These are phyloP conservation scores for Gortyna flavago DNA, from an alignment of 2,888 invertebrate species.

Conservation along the genomic window DNA sequence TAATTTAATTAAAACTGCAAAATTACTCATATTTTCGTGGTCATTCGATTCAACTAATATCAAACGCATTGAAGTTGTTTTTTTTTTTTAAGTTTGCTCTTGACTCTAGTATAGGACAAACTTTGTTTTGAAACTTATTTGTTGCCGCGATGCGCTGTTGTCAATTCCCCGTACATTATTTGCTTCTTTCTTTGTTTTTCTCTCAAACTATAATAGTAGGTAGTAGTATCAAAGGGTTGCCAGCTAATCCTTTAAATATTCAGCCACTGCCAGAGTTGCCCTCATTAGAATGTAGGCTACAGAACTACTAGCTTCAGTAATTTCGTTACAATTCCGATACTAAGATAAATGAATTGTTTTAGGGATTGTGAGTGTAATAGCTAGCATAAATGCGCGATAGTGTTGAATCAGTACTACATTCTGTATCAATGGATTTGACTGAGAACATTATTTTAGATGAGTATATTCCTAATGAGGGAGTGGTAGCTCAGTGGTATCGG, in stretches of 20 bases:
- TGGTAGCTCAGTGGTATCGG: background rate
- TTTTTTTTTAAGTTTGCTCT: no score
- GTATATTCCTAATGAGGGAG: background rate
- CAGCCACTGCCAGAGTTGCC: constrained; percentile 28
- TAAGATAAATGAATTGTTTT: constrained; percentile 23
- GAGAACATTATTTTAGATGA: constrained; percentile 5
- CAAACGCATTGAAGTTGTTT: background rate
- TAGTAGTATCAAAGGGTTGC: constrained; percentile 27
- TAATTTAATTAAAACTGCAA: background rate
- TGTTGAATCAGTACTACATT: background rate
- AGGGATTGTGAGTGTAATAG: constrained; percentile 6
- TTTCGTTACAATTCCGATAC: constrained; percentile 9
- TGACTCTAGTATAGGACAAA: no score
- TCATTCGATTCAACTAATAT: background rate
- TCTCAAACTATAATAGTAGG: background rate
- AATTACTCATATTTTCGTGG: background rate
- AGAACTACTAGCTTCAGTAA: constrained; percentile 21
- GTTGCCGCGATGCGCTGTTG: background rate
- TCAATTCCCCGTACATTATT: background rate
- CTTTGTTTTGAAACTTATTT: background rate
- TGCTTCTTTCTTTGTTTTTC: background rate
- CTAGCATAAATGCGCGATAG: background rate
- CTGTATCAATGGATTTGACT: no score
- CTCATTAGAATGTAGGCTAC: constrained; percentile 50
- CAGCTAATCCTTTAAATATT: constrained; percentile 35